phyloP scores from a whole-genome alignment of 2,888 invertebrate species.

The Gasteruption jaculator region DNA sequence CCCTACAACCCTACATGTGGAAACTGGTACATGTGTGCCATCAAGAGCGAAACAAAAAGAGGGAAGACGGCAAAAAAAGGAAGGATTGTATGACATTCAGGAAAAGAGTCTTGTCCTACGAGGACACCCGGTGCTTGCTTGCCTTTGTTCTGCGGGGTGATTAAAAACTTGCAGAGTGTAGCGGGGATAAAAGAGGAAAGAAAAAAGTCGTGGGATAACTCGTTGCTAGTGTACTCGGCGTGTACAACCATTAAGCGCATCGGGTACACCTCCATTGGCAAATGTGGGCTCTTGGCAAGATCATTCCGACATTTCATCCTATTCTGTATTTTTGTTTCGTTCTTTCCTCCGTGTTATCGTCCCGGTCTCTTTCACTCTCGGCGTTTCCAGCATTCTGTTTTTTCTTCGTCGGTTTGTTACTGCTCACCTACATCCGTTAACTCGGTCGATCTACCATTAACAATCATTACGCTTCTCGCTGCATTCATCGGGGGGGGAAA shows the following conservation, averaged over 20 bases:
- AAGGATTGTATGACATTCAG: constrained; percentile 10
- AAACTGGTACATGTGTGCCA: too few relatives aligned
- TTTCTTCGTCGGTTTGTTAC: constrained; percentile 16
- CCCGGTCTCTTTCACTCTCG: constrained; percentile 13
- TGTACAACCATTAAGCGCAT: constrained; percentile 33
- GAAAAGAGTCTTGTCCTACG: constrained; percentile 18
- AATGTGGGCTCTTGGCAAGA: constrained; percentile 30
- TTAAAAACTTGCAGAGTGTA: constrained; percentile 41
- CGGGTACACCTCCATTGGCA: constrained; percentile 26
- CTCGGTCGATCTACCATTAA: constrained; percentile 26
- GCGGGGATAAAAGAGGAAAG: constrained; percentile 21
- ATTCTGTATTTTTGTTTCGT: too few relatives aligned
- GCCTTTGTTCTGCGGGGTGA: constrained; percentile 40
- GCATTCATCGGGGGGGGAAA: too few relatives aligned
- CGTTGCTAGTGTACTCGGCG: constrained; percentile 26
- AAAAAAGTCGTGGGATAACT: constrained; percentile 31
- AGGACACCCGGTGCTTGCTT: constrained; percentile 29
- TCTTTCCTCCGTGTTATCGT: constrained; percentile 2
- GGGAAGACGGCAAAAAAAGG: constrained; percentile 8
- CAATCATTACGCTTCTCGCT: too few relatives aligned
- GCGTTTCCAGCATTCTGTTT: constrained; percentile 5
- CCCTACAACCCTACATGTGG: too few relatives aligned
- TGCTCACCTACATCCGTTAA: constrained; percentile 21
- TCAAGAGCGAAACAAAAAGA: constrained; percentile 6
- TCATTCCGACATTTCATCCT: constrained; percentile 27